Evolutionary conservation across 2,113 vertebrate genomes (phyloP).

Genomic region (Saccopteryx leptura): DNA sequence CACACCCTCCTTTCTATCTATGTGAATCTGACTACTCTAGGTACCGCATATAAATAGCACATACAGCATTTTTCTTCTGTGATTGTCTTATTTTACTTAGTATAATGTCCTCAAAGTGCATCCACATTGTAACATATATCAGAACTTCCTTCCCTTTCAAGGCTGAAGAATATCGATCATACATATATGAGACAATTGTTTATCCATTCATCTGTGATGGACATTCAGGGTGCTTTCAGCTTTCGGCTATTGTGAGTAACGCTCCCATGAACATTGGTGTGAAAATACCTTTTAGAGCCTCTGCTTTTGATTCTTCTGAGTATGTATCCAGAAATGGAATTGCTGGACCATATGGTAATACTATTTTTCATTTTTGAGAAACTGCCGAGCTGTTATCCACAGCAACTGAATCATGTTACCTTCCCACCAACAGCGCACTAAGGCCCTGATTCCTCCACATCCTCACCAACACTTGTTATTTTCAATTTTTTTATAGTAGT

Average conservation of each 20-base stretch:
- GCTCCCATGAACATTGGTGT: neutral
- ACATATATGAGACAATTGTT: neutral
- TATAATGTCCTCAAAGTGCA: neutral
- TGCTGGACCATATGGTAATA: neutral
- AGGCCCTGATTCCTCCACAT: neutral
- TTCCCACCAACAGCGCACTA: neutral
- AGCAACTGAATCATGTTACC: neutral
- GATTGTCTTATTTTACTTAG: neutral
- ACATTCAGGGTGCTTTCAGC: neutral
- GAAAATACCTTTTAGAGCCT: neutral
- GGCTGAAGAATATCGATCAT: neutral
- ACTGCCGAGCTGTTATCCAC: neutral
- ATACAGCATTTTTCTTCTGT: neutral
- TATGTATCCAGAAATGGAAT: neutral
- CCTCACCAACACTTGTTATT: neutral
- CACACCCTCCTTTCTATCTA: neutral
- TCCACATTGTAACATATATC: neutral
- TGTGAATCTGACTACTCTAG: neutral
- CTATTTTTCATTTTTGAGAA: neutral
- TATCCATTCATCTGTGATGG: neutral
- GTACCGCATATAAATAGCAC: neutral
- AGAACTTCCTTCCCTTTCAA: neutral
- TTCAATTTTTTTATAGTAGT: neutral
- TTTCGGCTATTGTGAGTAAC: neutral
- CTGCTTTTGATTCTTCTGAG: neutral